These are phyloP conservation scores for Geococcyx californianus DNA, from an alignment of 2,113 vertebrate species.

Conservation along the genomic window DNA sequence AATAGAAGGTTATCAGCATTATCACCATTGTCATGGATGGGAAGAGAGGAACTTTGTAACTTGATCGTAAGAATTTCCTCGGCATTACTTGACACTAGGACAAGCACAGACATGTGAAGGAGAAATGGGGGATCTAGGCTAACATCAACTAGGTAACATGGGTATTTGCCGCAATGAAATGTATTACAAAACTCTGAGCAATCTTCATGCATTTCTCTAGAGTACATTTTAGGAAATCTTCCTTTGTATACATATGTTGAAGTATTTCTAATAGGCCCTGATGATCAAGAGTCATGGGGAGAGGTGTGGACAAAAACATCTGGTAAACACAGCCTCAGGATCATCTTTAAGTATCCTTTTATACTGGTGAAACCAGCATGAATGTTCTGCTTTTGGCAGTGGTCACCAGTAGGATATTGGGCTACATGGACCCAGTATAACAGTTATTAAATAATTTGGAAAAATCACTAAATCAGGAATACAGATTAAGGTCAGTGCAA, in stretches of 20 bases:
- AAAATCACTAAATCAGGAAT: neutral
- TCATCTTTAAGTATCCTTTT: neutral
- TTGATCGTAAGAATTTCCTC: neutral
- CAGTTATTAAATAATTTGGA: neutral
- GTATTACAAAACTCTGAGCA: neutral
- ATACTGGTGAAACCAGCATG: neutral
- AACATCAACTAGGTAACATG: neutral
- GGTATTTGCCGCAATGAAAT: neutral
- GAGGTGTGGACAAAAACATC: neutral
- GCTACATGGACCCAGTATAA: neutral
- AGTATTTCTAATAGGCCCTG: neutral
- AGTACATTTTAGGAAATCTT: neutral
- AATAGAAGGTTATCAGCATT: neutral
- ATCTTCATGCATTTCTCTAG: neutral
- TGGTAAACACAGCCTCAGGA: neutral
- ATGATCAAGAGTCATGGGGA: accelerated
- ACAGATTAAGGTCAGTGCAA: neutral
- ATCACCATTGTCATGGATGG: neutral
- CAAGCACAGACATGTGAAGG: neutral
- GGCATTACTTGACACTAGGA: neutral
- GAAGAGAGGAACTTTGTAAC: neutral
- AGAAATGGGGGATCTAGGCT: no score
- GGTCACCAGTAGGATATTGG: neutral
- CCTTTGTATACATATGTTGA: neutral
- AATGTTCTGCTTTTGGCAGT: neutral